A percentile compares a stretch with the other conserved stretches of the same genome.
Evolutionary conservation across 2,113 vertebrate genomes (phyloP).

Genomic region (Pseudolaguvia tuberculata): DNA sequence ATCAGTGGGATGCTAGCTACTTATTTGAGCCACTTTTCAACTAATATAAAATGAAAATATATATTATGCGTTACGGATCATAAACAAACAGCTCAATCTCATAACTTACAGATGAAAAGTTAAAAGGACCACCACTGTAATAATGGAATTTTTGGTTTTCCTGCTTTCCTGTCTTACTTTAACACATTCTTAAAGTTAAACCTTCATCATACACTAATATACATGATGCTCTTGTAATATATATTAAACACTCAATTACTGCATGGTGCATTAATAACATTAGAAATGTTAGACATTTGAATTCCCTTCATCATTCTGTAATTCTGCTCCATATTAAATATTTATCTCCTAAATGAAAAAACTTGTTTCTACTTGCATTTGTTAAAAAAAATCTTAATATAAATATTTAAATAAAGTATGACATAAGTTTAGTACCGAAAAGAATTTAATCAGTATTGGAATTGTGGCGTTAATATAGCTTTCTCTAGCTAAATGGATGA

Average conservation of each 20-base stretch:
- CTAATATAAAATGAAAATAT: constrained; percentile 53
- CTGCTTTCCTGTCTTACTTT: too few species aligned
- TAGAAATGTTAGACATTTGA: constrained; percentile 66
- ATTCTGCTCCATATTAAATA: constrained; percentile 25
- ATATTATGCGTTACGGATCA: constrained; percentile 55
- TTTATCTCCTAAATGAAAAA: constrained; percentile 34
- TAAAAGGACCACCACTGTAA: too few species aligned
- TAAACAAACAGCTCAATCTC: constrained; percentile 50
- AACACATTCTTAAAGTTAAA: constrained; percentile 54
- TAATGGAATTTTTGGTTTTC: too few species aligned
- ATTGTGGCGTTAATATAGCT: constrained; percentile 19
- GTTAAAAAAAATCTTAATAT: constrained; percentile 38
- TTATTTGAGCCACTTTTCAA: constrained; percentile 76
- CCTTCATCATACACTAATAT: constrained; percentile 41
- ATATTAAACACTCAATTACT: constrained; percentile 69
- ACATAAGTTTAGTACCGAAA: constrained; percentile 27
- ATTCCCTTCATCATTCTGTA: constrained; percentile 54
- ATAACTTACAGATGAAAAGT: constrained; percentile 38
- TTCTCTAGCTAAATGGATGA: neutral
- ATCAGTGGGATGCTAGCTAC: constrained; percentile 62
- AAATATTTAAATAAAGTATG: constrained; percentile 31
- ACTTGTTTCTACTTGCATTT: constrained; percentile 64
- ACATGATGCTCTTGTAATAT: constrained; percentile 68
- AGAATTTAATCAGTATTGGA: constrained; percentile 61
- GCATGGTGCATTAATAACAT: constrained; percentile 69